Base-by-base conservation (phyloP, 2,888 invertebrate species). In the Apotomis turbidana region DNA sequence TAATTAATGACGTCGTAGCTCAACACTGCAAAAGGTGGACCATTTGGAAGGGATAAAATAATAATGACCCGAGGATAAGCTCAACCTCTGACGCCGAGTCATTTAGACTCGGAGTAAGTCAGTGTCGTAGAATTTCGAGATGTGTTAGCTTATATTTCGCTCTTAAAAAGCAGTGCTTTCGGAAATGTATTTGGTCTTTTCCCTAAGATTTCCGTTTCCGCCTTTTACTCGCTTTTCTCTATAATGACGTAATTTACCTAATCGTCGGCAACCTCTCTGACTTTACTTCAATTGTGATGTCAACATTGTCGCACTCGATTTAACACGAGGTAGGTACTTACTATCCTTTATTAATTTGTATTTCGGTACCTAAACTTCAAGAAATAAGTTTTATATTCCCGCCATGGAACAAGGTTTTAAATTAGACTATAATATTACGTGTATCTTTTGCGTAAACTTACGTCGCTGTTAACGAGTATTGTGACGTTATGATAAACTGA, bases 241-340 rank as follows among this genome's bases (percentile, higher is more conserved):
- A 54, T 68, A 72, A 68, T 68, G 72, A 59, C 68, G 68, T 72
- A 72, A 72, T 72, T 72, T 72, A 52, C 68, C 68, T 68, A 68
- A 72, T 68, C 62, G 68, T 36, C 52, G 63, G 54, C 68, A 58
- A 68, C 58, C 61, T 57, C 55, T 62, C 61, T 57, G 61, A 68
- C 68, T 71, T 52, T 41, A 62, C 61, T 44, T 67, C 67, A 68
- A 51, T 67, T 41, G 52, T 52, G 44, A 12, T 44, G 27, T 71
- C 49, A 71, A 71, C 57, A 68, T 51, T 51, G 55, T 62, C 67
- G 60, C 63, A 58, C 57, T 15, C 63, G 63, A 70, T 58, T 63
- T 27, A 63, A 64, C 69, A 62, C 57, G 12, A 57, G 27, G 41
- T 41, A 57, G 27, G 41, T 41, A 36, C 41, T 41, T 41, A 41